Conservation (phyloP, 37 sponge, comb jelly and placozoan genomes). For the Amphimedon queenslandica region DNA sequence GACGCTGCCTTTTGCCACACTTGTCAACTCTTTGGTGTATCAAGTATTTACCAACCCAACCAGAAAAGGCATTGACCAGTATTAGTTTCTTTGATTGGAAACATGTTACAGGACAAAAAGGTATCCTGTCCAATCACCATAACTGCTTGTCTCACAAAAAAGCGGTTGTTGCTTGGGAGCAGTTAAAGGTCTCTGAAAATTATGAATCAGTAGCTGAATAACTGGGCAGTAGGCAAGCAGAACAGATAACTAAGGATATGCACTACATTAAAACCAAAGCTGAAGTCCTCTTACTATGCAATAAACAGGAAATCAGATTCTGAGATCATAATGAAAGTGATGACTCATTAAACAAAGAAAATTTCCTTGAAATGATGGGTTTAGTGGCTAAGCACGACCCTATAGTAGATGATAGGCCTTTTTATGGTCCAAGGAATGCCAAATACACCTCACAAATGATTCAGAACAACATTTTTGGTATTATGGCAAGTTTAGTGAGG, state of each 20-base stretch:
- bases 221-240: slow-evolving; percentile 21
- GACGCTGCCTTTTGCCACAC: slow-evolving; percentile 44
- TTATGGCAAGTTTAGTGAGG: slow-evolving; percentile 53
- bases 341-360: slow-evolving; percentile 55
- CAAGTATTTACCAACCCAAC: slow-evolving; percentile 1
- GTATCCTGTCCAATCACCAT: slow-evolving; percentile 16
- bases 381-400: slow-evolving; percentile 55
- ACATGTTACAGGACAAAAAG: slow-evolving; percentile 36
- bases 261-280: slow-evolving; percentile 45
- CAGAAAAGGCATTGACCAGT: slow-evolving; percentile 27
- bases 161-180: slow-evolving; percentile 30
- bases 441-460: slow-evolving; percentile 62
- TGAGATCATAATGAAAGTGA: slow-evolving; percentile 59
- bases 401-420: slow-evolving; percentile 27
- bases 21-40: slow-evolving; percentile 21
- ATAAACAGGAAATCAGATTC: slow-evolving; percentile 56
- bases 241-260: slow-evolving; percentile 27
- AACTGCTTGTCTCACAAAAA: slow-evolving; percentile 28
- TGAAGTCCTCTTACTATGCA: slow-evolving; percentile 38
- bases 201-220: slow-evolving; percentile 36
- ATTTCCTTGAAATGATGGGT: slow-evolving; percentile 52
- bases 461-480: slow-evolving; percentile 49
- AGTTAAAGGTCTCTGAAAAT: not conserved
- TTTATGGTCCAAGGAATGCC: slow-evolving; percentile 48
- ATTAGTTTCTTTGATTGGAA: slow-evolving; percentile 38